Percentiles rank a stretch among this genome's conserved stretches.
phyloP scores from a whole-genome alignment of 2,888 invertebrate genomes.

The Piscicola geometra region DNA sequence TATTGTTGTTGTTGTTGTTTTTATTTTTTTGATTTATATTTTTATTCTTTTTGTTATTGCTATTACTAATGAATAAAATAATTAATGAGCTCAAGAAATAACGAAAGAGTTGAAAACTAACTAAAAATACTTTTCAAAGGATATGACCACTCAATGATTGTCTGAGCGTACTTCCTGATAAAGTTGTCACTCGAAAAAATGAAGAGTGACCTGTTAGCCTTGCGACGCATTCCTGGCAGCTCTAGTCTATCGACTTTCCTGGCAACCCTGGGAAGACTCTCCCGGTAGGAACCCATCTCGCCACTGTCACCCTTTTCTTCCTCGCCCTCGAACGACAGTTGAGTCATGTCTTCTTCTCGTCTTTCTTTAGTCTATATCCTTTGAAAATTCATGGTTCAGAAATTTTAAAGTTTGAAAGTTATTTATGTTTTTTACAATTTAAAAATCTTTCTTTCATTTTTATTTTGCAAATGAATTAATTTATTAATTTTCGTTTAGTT shows the following conservation, averaged over 20 bases:
- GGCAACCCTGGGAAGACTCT: slow-evolving; percentile 27
- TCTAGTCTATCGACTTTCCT: slow-evolving; percentile 49
- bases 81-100: neutral
- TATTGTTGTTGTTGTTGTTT: too few species aligned
- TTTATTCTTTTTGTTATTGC: too few species aligned
- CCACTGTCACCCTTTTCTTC: slow-evolving; percentile 23
- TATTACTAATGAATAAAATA: neutral
- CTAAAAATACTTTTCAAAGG: slow-evolving; percentile 59
- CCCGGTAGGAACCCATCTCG: slow-evolving; percentile 10
- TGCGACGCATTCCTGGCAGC: slow-evolving; percentile 45
- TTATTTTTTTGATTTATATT: too few species aligned
- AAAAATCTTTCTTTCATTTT: neutral
- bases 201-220: slow-evolving; percentile 72
- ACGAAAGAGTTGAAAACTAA: neutral
- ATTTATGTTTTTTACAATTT: neutral
- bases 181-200: slow-evolving; percentile 95
- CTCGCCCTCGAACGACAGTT: slow-evolving; percentile 29
- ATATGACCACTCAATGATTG: slow-evolving; percentile 99
- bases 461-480: too few species aligned
- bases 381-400: neutral
- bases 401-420: neutral
- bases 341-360: too few species aligned
- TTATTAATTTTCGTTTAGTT: too few species aligned
- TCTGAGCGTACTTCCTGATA: slow-evolving; percentile 94
- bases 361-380: too few species aligned